Evolutionary conservation across 2,888 invertebrate species (phyloP), one percentile per base, ranked within the genome.

Genomic region (Melanostoma mellinum): DNA sequence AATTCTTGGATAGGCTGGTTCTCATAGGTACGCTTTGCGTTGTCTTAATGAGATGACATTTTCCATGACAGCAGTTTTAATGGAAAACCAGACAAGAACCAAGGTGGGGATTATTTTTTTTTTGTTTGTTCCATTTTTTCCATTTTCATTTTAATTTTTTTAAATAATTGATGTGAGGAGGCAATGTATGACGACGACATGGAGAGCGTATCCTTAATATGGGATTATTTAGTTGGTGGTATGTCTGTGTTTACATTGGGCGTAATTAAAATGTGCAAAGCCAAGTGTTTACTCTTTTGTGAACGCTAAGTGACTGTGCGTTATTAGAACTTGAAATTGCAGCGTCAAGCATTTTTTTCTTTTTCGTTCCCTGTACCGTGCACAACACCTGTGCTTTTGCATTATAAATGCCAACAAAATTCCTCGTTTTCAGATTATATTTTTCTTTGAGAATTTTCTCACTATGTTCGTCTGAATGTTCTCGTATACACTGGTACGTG

Each of bases 231-330:
- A 72, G 65, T 52, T 50, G 58, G 38, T 20, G 44, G 52, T 20
- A 1, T 3, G 38, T 9, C 4, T 36, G 2, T 3, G 35, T 46
- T n/a, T 53, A 55, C 53, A 48, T 63, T 61, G 69, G 46, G 65
- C 60, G 53, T 78, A 78, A 78, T 78, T 78, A 78, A 73, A 78
- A 67, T 40, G 65, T 67, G 53, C 73, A 40, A 72, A 78, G 60
- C 67, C 52, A 46, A 73, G 73, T 73, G 73, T 53, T 20, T 46
- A 33, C 10, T 60, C 4, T 6, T 46, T 36, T 60, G 46, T 53
- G 60, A 53, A 60, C 36, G 30, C 30, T 44, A 44, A 65, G 56
- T 58, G 56, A 42, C 5, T 30, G 8, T 58, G 9, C 8, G 9
- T n/a, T 6, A 32, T 50, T 32, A 32, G 40, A n/a, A 42, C 40